Conservation (phyloP, 2,888 invertebrate genomes). For the Pristionchus maxplancki region DNA sequence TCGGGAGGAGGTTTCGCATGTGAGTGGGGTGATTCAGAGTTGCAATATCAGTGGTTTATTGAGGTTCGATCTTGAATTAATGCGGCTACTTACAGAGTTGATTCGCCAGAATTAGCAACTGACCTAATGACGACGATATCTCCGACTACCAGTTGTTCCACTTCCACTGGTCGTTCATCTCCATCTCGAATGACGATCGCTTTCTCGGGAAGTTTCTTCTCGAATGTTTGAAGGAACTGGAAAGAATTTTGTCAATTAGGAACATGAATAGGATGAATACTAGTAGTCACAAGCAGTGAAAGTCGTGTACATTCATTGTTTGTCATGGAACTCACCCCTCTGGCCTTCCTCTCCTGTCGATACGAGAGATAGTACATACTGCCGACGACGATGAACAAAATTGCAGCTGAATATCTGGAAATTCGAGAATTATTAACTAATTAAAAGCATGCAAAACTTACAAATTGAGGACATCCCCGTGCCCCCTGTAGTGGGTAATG, state of each 20-base stretch:
- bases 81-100: no score
- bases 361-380: conserved; percentile 72
- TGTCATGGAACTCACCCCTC: conserved; percentile 58
- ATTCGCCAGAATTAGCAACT: no score
- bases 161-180: conserved; percentile 85
- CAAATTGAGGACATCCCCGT: conserved; percentile 74
- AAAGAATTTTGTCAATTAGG: no score
- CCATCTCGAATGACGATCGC: conserved; percentile 86
- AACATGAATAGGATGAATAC: neutral
- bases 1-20: no score
- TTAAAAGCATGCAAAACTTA: conserved; percentile 47
- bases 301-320: no score
- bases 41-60: neutral
- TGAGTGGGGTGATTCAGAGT: neutral
- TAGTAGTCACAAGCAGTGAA: no score
- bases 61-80: neutral
- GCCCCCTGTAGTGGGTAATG: conserved; percentile 73
- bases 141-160: conserved; percentile 76
- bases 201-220: conserved; percentile 68
- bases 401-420: conserved; percentile 68
- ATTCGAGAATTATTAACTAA: neutral
- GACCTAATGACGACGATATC: conserved; percentile 74
- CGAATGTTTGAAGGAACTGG: conserved; percentile 65
- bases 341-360: conserved; percentile 75
- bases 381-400: conserved; percentile 71